These are phyloP conservation scores for Ptychoptera albimana DNA, from an alignment of 2,888 invertebrate genomes.

Conservation along the genomic window DNA sequence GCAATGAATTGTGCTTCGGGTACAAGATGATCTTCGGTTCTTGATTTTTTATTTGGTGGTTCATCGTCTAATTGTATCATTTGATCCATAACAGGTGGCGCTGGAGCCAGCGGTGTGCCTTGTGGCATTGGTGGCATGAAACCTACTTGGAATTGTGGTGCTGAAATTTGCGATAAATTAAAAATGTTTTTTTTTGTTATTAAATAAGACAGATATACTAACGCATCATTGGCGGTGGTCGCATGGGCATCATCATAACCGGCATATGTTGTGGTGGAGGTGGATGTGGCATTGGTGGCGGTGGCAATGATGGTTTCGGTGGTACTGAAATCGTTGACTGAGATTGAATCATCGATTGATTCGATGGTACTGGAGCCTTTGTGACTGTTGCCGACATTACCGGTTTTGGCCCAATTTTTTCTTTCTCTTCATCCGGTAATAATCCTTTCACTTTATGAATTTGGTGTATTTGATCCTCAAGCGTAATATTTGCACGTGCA, in stretches of 20 bases:
- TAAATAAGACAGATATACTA: conserved; percentile 10
- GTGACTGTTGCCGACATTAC: conserved; percentile 33
- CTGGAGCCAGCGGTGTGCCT: conserved; percentile 20
- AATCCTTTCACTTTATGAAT: conserved; percentile 93
- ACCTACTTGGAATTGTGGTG: conserved; percentile 31
- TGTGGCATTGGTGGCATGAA: conserved; percentile 30
- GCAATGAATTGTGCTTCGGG: conserved; percentile 72
- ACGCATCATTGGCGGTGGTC: conserved; percentile 31
- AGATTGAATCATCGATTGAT: conserved; percentile 5
- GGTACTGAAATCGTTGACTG: conserved; percentile 8
- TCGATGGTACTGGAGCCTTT: conserved; percentile 15
- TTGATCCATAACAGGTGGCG: conserved; percentile 18
- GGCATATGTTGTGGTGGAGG: conserved; percentile 13
- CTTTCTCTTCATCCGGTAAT: conserved; percentile 88
- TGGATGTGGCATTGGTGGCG: conserved; percentile 17
- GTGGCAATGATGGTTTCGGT: conserved; percentile 10
- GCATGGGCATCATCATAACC: conserved; percentile 30
- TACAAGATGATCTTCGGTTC: conserved; percentile 85
- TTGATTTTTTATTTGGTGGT: conserved; percentile 70
- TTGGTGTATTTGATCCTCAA: conserved; percentile 94
- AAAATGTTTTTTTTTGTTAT: background rate
- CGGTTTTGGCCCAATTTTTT: conserved; percentile 89
- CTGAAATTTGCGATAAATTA: conserved; percentile 13
- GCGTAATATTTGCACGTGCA: conserved; percentile 84
- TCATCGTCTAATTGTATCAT: conserved; percentile 48